Evolutionary conservation across 2,888 invertebrate genomes (phyloP), one percentile per base, ranked within the genome.

Genomic region (Sesia apiformis): DNA sequence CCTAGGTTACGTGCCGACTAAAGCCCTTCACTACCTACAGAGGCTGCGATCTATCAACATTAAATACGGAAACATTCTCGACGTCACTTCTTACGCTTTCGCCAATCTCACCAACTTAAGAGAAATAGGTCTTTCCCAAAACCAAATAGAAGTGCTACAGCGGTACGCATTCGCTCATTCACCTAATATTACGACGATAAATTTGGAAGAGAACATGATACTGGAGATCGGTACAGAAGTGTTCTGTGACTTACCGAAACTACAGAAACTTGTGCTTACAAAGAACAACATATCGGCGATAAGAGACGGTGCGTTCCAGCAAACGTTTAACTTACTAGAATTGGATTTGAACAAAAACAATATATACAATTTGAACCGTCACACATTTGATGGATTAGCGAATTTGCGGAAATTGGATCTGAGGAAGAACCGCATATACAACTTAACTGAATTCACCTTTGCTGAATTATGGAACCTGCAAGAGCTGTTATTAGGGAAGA

Each of bases 231-330:
- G 93, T 65, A 90, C 93, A 53, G 92, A 93, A 66, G 93, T 93
- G 1, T 96, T 96, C 76, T 91, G 92, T 52, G 93, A 94, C 72
- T 76, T 96, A 55, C 95, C 95, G 0, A 90, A 91, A 55, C 81
- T 95, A 60, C 92, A 93, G 65, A 93, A 94, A 60, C 91, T 98
- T 49, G 93, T 93, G 60, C 90, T 98, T 53, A 95, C 96, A 66
- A 94, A 94, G 72, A 98, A 98, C 84, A 94, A 95, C 73, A 91
- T 98, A 63, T 94, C 95, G 58, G 91, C 93, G 42, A 91, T 97
- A 60, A 97, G 96, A 66, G 96, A 97, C 60, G 94, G 94, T 59
- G 94, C 98, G 38, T 97, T 95, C 70, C 91, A 91, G 64, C 92
- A 94, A 63, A 88, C 95, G 73, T 91, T 92, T 54, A 93, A 94